These are phyloP conservation scores for Tricholauxania praeusta DNA, from an alignment of 2,888 invertebrate species.

Conservation along the genomic window DNA sequence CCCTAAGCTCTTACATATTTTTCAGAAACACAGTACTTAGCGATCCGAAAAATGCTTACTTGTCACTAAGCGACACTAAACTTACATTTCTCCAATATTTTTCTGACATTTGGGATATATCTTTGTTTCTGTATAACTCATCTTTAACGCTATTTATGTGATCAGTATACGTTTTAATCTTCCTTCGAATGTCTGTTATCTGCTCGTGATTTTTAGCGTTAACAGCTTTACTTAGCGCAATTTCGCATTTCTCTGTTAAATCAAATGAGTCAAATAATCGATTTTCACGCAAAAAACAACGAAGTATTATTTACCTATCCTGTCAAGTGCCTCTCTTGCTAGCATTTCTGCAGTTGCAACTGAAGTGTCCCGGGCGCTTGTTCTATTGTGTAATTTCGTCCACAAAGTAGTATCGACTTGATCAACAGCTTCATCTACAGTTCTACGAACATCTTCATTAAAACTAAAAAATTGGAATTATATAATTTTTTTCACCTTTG, in stretches of 20 bases:
- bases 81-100: constrained; percentile 85
- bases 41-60: too few species aligned
- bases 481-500: not conserved
- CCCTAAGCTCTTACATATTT: too few species aligned
- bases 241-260: constrained; percentile 60
- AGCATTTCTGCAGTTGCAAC: constrained; percentile 73
- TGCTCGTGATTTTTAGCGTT: constrained; percentile 62
- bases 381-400: constrained; percentile 72
- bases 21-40: too few species aligned
- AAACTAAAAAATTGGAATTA: constrained; percentile 60
- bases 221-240: constrained; percentile 60
- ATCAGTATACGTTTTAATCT: constrained; percentile 71
- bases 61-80: not conserved
- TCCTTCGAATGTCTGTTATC: constrained; percentile 70
- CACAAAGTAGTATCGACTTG: constrained; percentile 72
- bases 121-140: constrained; percentile 71
- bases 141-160: constrained; percentile 74
- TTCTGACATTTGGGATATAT: constrained; percentile 75
- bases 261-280: not conserved
- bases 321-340: constrained; percentile 72
- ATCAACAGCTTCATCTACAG: constrained; percentile 75
- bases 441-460: constrained; percentile 68
- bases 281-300: not conserved
- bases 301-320: constrained; percentile 69
- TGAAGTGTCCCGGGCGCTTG: constrained; percentile 71